Evolutionary conservation across 2,888 invertebrate species (phyloP).

Genomic region (Vannuccia rotundouncinata): DNA sequence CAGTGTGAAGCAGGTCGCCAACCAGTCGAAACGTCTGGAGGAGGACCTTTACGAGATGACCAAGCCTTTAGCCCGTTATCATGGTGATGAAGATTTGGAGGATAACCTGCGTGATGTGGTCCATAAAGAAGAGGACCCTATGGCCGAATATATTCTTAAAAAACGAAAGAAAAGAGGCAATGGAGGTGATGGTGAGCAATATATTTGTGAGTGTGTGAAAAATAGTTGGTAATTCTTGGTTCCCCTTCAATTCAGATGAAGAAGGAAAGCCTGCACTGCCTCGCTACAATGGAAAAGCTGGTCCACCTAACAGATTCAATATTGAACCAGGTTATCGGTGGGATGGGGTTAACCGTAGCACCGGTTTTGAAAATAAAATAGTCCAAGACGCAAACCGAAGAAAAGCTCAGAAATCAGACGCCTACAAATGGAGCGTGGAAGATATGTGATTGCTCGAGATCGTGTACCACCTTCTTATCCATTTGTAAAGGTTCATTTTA

Average conservation of each 20-base stretch:
- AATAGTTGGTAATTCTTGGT: too few species aligned
- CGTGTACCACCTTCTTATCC: too few species aligned
- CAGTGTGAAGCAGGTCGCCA: constrained; percentile 1
- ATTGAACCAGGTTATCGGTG: constrained; percentile 88
- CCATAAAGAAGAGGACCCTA: constrained; percentile 29
- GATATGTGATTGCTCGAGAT: too few species aligned
- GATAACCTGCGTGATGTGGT: background rate
- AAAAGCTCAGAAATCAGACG: constrained; percentile 72
- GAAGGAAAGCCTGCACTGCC: background rate
- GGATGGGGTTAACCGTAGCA: constrained; percentile 96
- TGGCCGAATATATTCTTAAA: constrained; percentile 32
- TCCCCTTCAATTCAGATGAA: background rate
- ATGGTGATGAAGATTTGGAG: constrained; percentile 37
- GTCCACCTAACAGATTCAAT: constrained; percentile 81
- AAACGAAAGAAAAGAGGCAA: background rate
- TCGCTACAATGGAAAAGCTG: constrained; percentile 69
- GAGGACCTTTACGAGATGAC: constrained; percentile 32
- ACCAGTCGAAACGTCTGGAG: background rate
- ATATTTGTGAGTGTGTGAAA: too few species aligned
- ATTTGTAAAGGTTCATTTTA: too few species aligned
- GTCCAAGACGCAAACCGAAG: constrained; percentile 59
- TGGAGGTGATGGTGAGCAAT: background rate
- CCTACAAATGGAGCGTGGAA: constrained; percentile 86
- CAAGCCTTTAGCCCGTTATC: constrained; percentile 36
- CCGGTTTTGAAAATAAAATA: constrained; percentile 84